Evolutionary conservation across 2,113 vertebrate species (phyloP).

Genomic region (Pterocles gutturalis): DNA sequence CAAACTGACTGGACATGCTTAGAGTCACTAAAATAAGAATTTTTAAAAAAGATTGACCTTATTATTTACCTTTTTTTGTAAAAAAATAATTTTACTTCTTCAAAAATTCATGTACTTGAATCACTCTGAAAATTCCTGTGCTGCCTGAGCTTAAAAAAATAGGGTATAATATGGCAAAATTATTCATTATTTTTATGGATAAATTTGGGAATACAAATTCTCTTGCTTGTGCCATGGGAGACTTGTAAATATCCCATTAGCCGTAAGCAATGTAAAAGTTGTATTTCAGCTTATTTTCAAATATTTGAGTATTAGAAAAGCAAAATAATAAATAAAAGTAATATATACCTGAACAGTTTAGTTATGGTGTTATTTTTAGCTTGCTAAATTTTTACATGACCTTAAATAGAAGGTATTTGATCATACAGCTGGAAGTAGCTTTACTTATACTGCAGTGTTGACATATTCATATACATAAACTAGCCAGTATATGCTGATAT

Average conservation of each 20-base stretch:
- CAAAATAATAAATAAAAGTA: neutral
- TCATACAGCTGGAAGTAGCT: neutral
- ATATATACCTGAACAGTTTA: neutral
- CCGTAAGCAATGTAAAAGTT: neutral
- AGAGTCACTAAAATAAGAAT: neutral
- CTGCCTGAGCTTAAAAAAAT: neutral
- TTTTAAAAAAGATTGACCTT: neutral
- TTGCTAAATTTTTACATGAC: neutral
- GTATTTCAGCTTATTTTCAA: neutral
- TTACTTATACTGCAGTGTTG: neutral
- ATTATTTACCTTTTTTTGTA: neutral
- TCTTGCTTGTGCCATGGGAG: neutral
- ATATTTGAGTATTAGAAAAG: neutral
- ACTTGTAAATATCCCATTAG: neutral
- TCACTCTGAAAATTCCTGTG: neutral
- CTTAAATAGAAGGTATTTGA: neutral
- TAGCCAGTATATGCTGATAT: neutral
- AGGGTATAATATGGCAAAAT: neutral
- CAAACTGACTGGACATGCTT: neutral
- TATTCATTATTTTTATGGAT: neutral
- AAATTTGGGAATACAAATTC: neutral
- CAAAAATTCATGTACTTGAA: neutral
- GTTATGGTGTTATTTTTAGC: neutral
- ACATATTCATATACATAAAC: neutral
- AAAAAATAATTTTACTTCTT: neutral